phyloP scores from a whole-genome alignment of 2,797 vertebrate genomes.

The Pseudochirops corinnae region DNA sequence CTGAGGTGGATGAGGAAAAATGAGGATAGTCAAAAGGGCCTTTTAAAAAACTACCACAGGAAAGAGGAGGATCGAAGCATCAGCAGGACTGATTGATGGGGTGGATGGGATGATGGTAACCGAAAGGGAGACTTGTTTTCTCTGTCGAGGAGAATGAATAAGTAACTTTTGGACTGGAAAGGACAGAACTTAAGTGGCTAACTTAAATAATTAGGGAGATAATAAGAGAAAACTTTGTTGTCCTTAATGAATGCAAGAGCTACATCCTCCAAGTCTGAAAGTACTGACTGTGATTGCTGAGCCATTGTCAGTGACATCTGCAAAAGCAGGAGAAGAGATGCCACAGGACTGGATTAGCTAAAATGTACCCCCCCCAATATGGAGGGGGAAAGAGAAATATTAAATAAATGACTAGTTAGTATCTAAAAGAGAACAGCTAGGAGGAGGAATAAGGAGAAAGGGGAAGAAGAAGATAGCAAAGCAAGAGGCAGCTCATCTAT shows the following conservation, averaged over 20 bases:
- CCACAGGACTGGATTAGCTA: neutral
- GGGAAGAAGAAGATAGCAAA: slow-evolving; percentile 52
- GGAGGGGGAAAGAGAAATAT: neutral
- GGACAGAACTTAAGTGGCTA: neutral
- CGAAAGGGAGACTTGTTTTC: neutral
- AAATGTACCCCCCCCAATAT: neutral
- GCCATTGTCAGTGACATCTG: neutral
- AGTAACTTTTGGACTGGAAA: neutral
- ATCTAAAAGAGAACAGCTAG: neutral
- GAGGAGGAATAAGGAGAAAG: slow-evolving; percentile 61
- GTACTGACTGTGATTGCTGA: neutral
- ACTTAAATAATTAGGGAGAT: neutral
- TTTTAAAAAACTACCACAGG: neutral
- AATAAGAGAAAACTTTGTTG: neutral
- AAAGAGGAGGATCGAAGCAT: neutral
- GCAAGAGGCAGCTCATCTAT: slow-evolving; percentile 60
- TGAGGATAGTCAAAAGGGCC: neutral
- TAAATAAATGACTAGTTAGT: neutral
- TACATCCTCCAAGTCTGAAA: neutral
- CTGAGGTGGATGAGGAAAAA: neutral
- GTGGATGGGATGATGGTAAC: neutral
- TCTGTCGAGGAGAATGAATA: neutral
- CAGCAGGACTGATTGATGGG: neutral
- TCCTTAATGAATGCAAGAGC: neutral
- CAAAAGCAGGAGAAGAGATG: neutral